Conservation (phyloP, 2,797 vertebrate genomes). For the Dendrocincla tyrannina region DNA sequence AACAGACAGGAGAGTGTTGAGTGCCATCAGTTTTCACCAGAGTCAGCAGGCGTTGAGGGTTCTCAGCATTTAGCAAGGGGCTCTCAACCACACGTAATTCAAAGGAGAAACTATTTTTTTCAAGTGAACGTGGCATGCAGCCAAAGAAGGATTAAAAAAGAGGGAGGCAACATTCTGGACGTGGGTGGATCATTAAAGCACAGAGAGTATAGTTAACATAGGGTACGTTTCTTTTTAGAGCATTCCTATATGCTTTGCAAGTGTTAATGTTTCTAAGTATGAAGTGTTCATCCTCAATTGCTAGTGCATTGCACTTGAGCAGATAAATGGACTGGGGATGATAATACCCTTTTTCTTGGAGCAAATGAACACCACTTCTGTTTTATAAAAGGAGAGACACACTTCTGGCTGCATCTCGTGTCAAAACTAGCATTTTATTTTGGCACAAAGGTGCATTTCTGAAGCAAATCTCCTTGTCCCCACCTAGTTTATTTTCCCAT, state of each 20-base stretch:
- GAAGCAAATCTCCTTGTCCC: slow-evolving; percentile 1
- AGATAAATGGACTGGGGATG: slow-evolving; percentile 15
- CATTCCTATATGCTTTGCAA: slow-evolving; percentile 34
- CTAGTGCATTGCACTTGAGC: not conserved
- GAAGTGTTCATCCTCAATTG: not conserved
- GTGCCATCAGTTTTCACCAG: slow-evolving; percentile 45
- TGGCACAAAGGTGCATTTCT: slow-evolving; percentile 1
- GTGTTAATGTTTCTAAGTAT: slow-evolving; percentile 26
- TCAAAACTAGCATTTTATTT: not conserved
- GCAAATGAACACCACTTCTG: not conserved
- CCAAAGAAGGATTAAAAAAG: slow-evolving; percentile 50
- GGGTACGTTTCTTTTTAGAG: slow-evolving; percentile 49
- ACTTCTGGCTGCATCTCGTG: not conserved
- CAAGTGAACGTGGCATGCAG: not conserved
- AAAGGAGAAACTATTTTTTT: slow-evolving; percentile 30
- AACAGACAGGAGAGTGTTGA: slow-evolving; percentile 29
- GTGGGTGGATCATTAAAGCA: slow-evolving; percentile 61
- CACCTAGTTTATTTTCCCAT: not conserved
- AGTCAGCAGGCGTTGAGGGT: slow-evolving; percentile 46
- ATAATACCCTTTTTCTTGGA: not conserved
- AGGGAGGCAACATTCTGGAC: slow-evolving; percentile 52
- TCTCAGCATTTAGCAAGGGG: slow-evolving; percentile 27
- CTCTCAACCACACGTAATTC: slow-evolving; percentile 14
- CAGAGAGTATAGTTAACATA: slow-evolving; percentile 46
- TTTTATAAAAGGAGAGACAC: not conserved